phyloP scores from a whole-genome alignment of 2,888 invertebrate species.

The Phragmatobia fuliginosa region DNA sequence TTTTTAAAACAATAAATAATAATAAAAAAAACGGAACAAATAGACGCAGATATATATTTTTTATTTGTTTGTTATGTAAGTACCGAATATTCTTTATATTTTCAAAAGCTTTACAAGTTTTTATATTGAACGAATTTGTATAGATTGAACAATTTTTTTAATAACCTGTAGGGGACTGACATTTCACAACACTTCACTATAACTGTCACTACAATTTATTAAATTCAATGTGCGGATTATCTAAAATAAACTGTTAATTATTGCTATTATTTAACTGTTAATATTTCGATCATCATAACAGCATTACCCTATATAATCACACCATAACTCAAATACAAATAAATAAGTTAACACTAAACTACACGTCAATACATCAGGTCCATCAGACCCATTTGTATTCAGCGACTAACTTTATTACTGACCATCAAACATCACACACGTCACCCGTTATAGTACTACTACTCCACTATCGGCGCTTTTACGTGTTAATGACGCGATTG shows the following conservation, averaged over 20 bases:
- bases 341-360: slow-evolving; percentile 5
- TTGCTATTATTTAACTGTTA: neutral
- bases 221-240: neutral
- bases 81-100: too few relatives aligned
- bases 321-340: neutral
- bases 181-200: too few relatives aligned
- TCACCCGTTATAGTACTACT: slow-evolving; percentile 38
- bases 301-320: too few relatives aligned
- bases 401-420: slow-evolving; percentile 57
- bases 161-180: too few relatives aligned
- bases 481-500: slow-evolving; percentile 29
- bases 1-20: too few relatives aligned
- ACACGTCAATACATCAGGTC: slow-evolving; percentile 12
- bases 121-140: too few relatives aligned
- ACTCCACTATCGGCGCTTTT: slow-evolving; percentile 23
- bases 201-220: neutral
- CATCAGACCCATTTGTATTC: slow-evolving; percentile 58
- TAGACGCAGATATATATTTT: too few relatives aligned
- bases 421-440: slow-evolving; percentile 50
- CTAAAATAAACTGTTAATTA: neutral
- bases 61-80: too few relatives aligned
- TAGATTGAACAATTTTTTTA: too few relatives aligned
- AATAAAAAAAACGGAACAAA: too few relatives aligned
- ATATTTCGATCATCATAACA: too few relatives aligned
- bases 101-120: too few relatives aligned